Conservation (phyloP, 2,113 vertebrate species). For the Onychorhynchus coronatus region DNA sequence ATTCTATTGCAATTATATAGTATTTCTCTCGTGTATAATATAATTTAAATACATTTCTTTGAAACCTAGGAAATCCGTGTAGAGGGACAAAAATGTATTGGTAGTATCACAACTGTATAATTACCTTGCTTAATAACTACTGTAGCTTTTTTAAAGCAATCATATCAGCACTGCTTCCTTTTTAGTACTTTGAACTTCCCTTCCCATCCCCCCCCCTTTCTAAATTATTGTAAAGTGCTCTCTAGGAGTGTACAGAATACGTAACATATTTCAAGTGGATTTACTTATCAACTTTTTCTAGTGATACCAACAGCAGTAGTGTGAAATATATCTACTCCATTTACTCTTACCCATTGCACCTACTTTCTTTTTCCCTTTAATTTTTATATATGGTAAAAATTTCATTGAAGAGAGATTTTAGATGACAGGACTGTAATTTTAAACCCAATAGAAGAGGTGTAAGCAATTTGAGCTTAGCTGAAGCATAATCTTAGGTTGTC, state of each 20-base stretch:
- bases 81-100: neutral
- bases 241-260: constrained; percentile 53
- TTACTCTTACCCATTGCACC: constrained; percentile 77
- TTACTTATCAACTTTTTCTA: constrained; percentile 78
- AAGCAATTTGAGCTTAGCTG: constrained; percentile 94
- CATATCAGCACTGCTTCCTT: neutral
- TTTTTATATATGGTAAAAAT: constrained; percentile 99
- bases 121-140: constrained; percentile 17
- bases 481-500: constrained; percentile 98
- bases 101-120: neutral
- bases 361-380: constrained; percentile 87
- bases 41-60: neutral
- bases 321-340: constrained; percentile 79
- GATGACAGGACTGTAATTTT: constrained; percentile 99
- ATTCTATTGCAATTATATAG: neutral
- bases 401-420: constrained; percentile 92
- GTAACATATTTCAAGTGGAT: constrained; percentile 68
- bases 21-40: neutral
- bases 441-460: constrained; percentile 90
- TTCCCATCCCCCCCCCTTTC: neutral
- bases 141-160: neutral
- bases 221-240: constrained; percentile 49
- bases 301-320: constrained; percentile 69
- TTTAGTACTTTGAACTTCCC: constrained; percentile 35
- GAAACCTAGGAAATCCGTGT: neutral